A percentile compares a stretch with the other conserved stretches of the same genome.
These are phyloP conservation scores for Lipotes vexillifer DNA, from an alignment of 2,113 vertebrate species.

Conservation along the genomic window DNA sequence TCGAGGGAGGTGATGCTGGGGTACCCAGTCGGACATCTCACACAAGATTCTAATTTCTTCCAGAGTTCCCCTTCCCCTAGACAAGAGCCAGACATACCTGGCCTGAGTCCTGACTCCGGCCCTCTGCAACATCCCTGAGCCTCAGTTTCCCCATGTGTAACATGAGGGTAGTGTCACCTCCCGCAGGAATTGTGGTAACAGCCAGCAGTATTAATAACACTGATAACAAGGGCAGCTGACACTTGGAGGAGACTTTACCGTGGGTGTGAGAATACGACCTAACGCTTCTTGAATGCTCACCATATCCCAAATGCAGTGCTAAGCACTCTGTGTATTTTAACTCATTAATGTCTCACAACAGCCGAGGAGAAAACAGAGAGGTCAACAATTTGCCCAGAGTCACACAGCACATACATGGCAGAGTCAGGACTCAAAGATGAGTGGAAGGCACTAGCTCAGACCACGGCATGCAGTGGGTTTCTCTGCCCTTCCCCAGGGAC, in stretches of 20 bases:
- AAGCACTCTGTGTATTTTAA: neutral
- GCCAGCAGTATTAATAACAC: neutral
- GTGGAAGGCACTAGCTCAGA: neutral
- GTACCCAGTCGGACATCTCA: neutral
- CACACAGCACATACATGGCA: neutral
- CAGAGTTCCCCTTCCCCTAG: neutral
- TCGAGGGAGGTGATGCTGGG: neutral
- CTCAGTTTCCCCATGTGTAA: neutral
- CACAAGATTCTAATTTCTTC: neutral
- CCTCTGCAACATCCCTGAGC: neutral
- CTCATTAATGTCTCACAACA: neutral
- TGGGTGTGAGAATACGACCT: fast-evolving
- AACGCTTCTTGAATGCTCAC: neutral
- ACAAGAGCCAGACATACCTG: neutral
- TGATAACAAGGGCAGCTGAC: neutral
- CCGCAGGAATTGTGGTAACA: neutral
- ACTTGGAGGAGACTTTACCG: neutral
- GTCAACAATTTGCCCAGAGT: neutral
- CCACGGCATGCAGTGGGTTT: neutral
- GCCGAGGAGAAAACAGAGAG: neutral
- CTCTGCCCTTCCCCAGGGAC: neutral
- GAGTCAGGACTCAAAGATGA: neutral
- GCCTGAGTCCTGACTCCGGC: neutral
- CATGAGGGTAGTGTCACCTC: neutral
- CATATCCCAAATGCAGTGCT: too few relatives aligned